Base-by-base conservation (phyloP, 2,888 invertebrate genomes). In the Junonia oenone region DNA sequence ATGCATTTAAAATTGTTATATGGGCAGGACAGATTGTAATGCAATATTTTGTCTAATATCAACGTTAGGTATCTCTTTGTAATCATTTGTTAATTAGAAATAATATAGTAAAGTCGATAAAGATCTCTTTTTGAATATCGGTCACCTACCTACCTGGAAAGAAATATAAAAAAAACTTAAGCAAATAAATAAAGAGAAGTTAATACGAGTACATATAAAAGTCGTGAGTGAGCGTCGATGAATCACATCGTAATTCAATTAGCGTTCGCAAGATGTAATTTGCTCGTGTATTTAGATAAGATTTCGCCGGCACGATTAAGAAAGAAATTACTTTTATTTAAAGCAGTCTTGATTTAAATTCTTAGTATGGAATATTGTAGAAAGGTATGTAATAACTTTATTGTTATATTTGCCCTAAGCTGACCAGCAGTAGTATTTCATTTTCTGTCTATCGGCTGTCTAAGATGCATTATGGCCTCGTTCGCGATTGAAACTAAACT, bases 401-500 rank as follows among this genome's bases (percentile, higher is more conserved):
- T 43, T 22, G 29, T 40, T 33, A 51, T 58, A 38, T 37, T 48
- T 48, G 47, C 29, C 13, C 15, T 45, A 26, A n/a, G 35, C 27
- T 26, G 27, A 45, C 38, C 48, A 33, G 37, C n/a, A 45, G 27
- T 45, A 49, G 38, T 58, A 59, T 43, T 55, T 52, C 55, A 56
- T 33, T 50, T 35, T 26, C 29, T 27, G 56, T 57, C 47, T 56
- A 47, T 51, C 37, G 45, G 37, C 48, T 49, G 52, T 52, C 43
- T 51, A 47, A 55, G 31, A 56, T 57, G 50, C 45, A 59, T 57
- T 51, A 52, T 56, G 43, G 45, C 55, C 58, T 58, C 47, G 50
- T 38, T 48, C 13, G 37, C 49, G 50, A 61, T 58, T 61, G 53
- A 56, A 60, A 55, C 51, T 55, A 56, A 61, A 50, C 55, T 55